Percentiles rank a stretch among this genome's conserved stretches.
phyloP scores from a whole-genome alignment of 2,113 vertebrate genomes.

The Eretmodus cyanostictus region DNA sequence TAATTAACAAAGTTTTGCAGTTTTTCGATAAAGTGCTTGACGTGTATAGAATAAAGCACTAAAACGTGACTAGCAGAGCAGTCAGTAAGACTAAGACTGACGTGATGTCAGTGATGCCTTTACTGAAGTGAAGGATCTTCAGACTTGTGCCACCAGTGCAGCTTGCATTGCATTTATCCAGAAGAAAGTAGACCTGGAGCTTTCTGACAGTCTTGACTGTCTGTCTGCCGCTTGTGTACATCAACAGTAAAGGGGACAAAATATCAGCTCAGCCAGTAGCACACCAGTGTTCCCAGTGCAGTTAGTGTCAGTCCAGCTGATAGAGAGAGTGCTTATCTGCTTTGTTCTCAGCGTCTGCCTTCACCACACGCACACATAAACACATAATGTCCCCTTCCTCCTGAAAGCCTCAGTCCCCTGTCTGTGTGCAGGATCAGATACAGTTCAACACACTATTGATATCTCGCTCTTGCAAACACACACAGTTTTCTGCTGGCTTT shows the following conservation, averaged over 20 bases:
- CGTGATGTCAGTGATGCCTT: too few relatives aligned
- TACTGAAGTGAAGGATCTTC: background rate
- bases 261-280: background rate
- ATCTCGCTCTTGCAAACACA: conserved; percentile 3
- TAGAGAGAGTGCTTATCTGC: conserved; percentile 49
- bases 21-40: background rate
- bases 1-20: background rate
- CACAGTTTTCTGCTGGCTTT: background rate
- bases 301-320: conserved; percentile 27
- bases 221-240: background rate
- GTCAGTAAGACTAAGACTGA: background rate
- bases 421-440: conserved; percentile 47
- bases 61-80: background rate
- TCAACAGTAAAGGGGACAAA: background rate
- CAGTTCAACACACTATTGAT: conserved; percentile 6
- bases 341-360: conserved; percentile 10
- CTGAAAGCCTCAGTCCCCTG: conserved; percentile 5
- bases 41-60: background rate
- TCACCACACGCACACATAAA: background rate
- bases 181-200: background rate
- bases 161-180: background rate
- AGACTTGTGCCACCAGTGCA: background rate
- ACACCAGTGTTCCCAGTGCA: background rate
- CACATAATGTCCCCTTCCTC: background rate
- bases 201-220: background rate